Conservation (phyloP, 1,140 invertebrate species). For the Acromyrmex echinatior region DNA sequence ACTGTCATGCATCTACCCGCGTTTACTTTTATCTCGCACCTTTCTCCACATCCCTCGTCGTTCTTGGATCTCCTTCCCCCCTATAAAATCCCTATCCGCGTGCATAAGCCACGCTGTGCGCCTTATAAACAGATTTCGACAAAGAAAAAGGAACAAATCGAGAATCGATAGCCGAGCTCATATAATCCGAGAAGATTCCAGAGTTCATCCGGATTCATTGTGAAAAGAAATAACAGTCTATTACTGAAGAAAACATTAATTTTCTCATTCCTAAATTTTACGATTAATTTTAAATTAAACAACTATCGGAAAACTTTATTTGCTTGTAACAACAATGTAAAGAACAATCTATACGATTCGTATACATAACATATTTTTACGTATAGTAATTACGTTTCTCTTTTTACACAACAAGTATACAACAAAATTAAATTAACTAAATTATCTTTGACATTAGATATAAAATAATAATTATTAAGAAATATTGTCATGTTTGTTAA, state of each 20-base stretch:
- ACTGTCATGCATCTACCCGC: constrained; percentile 58
- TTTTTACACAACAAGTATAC: neutral
- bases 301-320: neutral
- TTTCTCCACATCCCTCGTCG: constrained; percentile 62
- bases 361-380: neutral
- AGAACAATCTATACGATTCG: neutral
- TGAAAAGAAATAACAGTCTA: neutral
- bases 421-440: neutral
- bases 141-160: constrained; percentile 58
- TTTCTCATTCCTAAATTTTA: neutral
- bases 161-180: constrained; percentile 27
- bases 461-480: neutral
- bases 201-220: neutral
- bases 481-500: neutral
- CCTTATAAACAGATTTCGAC: constrained; percentile 80
- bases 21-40: constrained; percentile 61
- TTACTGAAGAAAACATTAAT: neutral
- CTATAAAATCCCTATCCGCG: constrained; percentile 65
- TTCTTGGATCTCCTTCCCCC: constrained; percentile 6
- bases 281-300: neutral
- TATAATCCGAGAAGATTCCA: constrained; percentile 37
- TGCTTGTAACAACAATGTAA: neutral
- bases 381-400: neutral
- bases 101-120: constrained; percentile 68
- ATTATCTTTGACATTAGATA: too few relatives aligned